Evolutionary conservation across 2,888 invertebrate species (phyloP), one percentile per base, ranked within the genome.

Genomic region (Ashinkailepas kermadecensis): DNA sequence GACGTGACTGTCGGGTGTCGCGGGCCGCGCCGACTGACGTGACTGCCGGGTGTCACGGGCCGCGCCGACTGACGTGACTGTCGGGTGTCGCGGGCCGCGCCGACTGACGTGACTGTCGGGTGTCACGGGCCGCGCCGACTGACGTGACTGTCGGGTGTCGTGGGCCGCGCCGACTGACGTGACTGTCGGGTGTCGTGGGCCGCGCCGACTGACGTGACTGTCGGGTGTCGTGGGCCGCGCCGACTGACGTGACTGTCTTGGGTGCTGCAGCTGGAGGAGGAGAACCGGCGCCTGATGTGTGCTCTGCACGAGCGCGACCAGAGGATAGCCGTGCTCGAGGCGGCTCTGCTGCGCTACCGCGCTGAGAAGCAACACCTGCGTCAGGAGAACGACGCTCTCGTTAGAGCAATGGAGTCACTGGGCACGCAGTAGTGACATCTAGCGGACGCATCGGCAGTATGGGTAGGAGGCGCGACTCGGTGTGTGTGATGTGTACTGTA

Each of bases 241-340:
- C 8, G 64, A 18, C 21, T 64, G 15, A 18, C 64, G 64, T 64
- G 15, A 64, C 15, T 21, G 18, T 13, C 18, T 13, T 18, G 13
- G 18, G 64, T 8, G 8, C 21, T 9, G 13, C 54, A 74, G 74
- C n/a, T 74, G 74, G 74, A 74, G 74, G 74, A 74, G 74, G 74
- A 74, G 74, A 74, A 74, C 74, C 54, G 21, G 21, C 74, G 74
- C 10, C 74, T 74, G 54, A 18, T 15, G 56, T 56, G 54, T 12
- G 74, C 74, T 12, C 74, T 74, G 18, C 74, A 56, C 54, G 21
- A 74, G 74, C 74, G 74, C 18, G 74, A 74, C 21, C 74, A 56
- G 74, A 56, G 74, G 74, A 56, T 74, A 54, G 74, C 74, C 56
- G 74, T 8, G 21, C 74, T 74, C 21, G 74, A 74, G 74, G 21